A percentile compares a stretch with the other conserved stretches of the same genome.
Evolutionary conservation across 2,888 invertebrate genomes (phyloP).

Genomic region (Mimumesa dahlbomi): DNA sequence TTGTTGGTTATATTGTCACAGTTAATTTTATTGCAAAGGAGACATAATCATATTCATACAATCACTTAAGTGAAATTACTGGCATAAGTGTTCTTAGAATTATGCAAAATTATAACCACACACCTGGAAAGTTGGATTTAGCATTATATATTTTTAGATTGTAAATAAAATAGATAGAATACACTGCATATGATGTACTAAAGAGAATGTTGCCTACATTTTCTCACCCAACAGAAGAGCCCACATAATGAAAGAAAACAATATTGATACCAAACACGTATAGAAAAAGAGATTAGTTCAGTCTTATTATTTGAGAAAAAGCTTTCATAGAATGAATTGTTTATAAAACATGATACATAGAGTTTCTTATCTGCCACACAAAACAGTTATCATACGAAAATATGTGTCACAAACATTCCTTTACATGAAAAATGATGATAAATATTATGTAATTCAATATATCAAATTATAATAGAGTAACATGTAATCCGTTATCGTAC

Average conservation of each 20-base stretch:
- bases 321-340: background rate
- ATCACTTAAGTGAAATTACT: slow-evolving; percentile 43
- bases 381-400: slow-evolving; percentile 25
- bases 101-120: slow-evolving; percentile 50
- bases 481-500: slow-evolving; percentile 17
- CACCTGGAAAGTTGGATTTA: slow-evolving; percentile 53
- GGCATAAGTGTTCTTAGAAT: slow-evolving; percentile 62
- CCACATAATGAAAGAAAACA: slow-evolving; percentile 9
- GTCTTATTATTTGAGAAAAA: slow-evolving; percentile 13
- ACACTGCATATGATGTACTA: slow-evolving; percentile 61
- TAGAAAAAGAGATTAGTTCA: slow-evolving; percentile 17
- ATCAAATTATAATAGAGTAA: slow-evolving; percentile 15
- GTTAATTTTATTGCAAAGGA: slow-evolving; percentile 47
- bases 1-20: slow-evolving; percentile 46
- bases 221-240: slow-evolving; percentile 51
- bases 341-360: slow-evolving; percentile 18
- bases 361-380: slow-evolving; percentile 28
- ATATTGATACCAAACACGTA: background rate
- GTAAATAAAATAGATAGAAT: slow-evolving; percentile 75
- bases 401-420: slow-evolving; percentile 52
- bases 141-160: slow-evolving; percentile 72
- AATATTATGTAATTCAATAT: slow-evolving; percentile 14
- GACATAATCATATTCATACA: slow-evolving; percentile 41
- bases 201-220: slow-evolving; percentile 58
- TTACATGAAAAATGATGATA: slow-evolving; percentile 33